phyloP scores from a whole-genome alignment of 2,113 vertebrate species.

The Hippocampus barbouri region DNA sequence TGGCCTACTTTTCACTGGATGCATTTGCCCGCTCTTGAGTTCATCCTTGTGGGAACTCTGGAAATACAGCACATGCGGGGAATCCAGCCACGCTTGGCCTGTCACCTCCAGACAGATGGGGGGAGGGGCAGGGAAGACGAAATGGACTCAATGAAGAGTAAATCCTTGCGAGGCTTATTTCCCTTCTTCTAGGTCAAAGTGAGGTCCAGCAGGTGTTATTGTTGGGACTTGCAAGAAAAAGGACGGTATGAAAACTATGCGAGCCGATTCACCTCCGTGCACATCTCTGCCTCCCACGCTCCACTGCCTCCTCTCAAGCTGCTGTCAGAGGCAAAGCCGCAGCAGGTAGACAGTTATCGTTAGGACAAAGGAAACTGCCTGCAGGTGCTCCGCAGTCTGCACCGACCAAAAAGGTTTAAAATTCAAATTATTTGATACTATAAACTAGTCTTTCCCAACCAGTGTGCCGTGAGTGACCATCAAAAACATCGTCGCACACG shows the following conservation, averaged over 20 bases:
- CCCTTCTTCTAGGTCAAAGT: background rate
- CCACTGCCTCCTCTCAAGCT: conserved; percentile 41
- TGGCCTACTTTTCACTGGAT: conserved; percentile 66
- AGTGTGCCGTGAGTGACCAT: too few relatives aligned
- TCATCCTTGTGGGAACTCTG: conserved; percentile 52
- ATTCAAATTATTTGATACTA: too few relatives aligned
- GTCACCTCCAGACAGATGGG: conserved; percentile 39
- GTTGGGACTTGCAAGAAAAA: conserved; percentile 7
- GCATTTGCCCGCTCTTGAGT: conserved; percentile 35
- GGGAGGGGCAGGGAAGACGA: background rate
- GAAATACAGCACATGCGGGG: conserved; percentile 50
- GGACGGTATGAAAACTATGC: conserved; percentile 26
- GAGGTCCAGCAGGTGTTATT: conserved; percentile 19
- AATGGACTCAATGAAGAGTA: background rate
- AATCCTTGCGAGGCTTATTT: background rate
- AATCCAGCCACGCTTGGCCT: conserved; percentile 65
- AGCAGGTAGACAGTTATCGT: conserved; percentile 56
- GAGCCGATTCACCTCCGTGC: conserved; percentile 36
- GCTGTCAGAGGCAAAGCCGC: conserved; percentile 46
- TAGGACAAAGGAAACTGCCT: conserved; percentile 37
- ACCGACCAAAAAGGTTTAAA: background rate
- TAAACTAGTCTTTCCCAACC: too few relatives aligned
- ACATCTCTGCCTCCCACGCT: conserved; percentile 14
- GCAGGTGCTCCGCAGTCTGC: conserved; percentile 48
- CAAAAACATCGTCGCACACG: too few relatives aligned